Percentiles rank a stretch among this genome's conserved stretches.
phyloP scores from a whole-genome alignment of 1,140 invertebrate species.

The Pemphigus obesinymphae region DNA sequence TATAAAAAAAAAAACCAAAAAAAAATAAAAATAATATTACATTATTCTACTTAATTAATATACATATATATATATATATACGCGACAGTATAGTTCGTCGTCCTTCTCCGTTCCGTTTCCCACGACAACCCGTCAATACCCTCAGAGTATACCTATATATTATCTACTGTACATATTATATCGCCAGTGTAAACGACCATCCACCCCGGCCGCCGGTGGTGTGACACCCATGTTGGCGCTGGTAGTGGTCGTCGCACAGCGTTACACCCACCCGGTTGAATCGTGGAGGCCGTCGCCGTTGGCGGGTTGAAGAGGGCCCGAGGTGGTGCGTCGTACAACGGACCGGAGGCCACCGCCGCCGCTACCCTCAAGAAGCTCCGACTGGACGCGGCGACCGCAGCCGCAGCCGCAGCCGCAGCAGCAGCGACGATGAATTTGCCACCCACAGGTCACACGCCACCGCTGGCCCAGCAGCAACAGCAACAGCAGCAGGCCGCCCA shows the following conservation, averaged over 20 bases:
- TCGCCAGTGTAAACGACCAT: background rate
- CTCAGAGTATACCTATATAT: no score
- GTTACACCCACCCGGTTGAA: conserved; percentile 40
- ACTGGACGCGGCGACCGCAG: conserved; percentile 29
- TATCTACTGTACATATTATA: background rate
- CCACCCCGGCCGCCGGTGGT: background rate
- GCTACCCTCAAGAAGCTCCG: conserved; percentile 38
- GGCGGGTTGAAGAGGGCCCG: conserved; percentile 41
- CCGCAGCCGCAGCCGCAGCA: conserved; percentile 18
- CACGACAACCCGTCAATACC: background rate
- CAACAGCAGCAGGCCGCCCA: background rate
- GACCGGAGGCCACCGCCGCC: conserved; percentile 32
- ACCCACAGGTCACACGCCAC: conserved; percentile 17
- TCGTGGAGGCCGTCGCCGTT: conserved; percentile 40
- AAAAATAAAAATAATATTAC: no score
- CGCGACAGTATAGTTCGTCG: background rate
- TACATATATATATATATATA: background rate
- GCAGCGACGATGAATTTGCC: conserved; percentile 32
- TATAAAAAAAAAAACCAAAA: background rate
- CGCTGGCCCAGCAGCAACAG: conserved; percentile 4
- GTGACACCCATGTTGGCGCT: conserved; percentile 31
- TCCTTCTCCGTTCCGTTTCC: background rate
- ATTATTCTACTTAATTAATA: no score
- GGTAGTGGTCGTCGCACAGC: conserved; percentile 26
- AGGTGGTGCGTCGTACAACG: conserved; percentile 34